Evolutionary conservation across 2,888 invertebrate genomes (phyloP).

Genomic region (Petrophora chlorosata): DNA sequence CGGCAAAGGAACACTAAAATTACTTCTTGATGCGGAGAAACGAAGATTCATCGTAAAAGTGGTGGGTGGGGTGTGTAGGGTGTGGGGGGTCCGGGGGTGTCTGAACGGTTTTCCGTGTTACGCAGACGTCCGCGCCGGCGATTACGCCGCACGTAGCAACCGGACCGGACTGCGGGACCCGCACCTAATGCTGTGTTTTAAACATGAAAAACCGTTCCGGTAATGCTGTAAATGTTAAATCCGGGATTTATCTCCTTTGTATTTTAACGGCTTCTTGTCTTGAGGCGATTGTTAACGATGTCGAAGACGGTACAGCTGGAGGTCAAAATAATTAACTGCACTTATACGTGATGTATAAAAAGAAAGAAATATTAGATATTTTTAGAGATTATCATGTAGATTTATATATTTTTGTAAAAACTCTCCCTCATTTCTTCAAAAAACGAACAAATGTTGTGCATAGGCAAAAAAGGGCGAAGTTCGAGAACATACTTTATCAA

Average conservation of each 20-base stretch:
- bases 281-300: conserved; percentile 42
- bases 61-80: conserved; percentile 61
- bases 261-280: conserved; percentile 55
- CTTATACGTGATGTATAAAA: conserved; percentile 29
- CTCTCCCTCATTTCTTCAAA: too few species aligned
- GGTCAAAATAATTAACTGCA: conserved; percentile 35
- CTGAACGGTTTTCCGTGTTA: conserved; percentile 84
- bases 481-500: too few species aligned
- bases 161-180: conserved; percentile 63
- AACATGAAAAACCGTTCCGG: conserved; percentile 82
- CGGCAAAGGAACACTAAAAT: conserved; percentile 84
- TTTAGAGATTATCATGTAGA: too few species aligned
- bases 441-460: too few species aligned
- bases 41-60: conserved; percentile 84
- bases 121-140: conserved; percentile 75
- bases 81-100: conserved; percentile 56
- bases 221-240: conserved; percentile 75
- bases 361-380: conserved; percentile 24
- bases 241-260: conserved; percentile 63
- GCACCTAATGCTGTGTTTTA: conserved; percentile 76
- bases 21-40: conserved; percentile 84
- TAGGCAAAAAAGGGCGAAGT: too few species aligned
- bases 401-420: too few species aligned
- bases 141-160: conserved; percentile 76
- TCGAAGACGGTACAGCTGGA: conserved; percentile 31